Percentiles rank a stretch among this genome's conserved stretches.
These are phyloP conservation scores for Nasua narica DNA, from an alignment of 2,797 vertebrate species.

Conservation along the genomic window DNA sequence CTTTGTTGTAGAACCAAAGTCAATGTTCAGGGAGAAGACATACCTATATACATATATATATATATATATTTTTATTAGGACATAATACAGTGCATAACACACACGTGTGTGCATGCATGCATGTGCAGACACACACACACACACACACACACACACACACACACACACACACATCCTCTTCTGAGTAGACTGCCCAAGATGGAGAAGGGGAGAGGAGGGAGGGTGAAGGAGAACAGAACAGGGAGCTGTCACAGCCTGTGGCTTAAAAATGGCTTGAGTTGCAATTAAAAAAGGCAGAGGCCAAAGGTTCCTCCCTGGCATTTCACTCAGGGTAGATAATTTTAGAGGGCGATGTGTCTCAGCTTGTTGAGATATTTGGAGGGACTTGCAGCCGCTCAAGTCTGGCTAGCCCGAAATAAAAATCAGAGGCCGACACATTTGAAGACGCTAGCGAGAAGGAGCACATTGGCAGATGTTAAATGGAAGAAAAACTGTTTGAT, in stretches of 20 bases:
- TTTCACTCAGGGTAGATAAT: conserved; percentile 71
- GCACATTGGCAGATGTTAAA: background rate
- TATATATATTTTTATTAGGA: background rate
- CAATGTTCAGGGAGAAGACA: background rate
- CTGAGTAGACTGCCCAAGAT: background rate
- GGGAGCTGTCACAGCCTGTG: conserved; percentile 44
- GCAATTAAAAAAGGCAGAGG: conserved; percentile 74
- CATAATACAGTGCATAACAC: background rate
- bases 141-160: background rate
- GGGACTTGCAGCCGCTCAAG: conserved; percentile 64
- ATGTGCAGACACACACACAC: background rate
- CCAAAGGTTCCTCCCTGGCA: conserved; percentile 73
- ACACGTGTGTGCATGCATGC: background rate
- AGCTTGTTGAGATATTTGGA: conserved; percentile 71
- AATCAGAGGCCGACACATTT: conserved; percentile 54
- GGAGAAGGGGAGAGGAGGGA: background rate
- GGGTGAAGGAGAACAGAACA: conserved; percentile 19
- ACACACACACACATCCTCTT: background rate
- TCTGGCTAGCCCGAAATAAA: conserved; percentile 71
- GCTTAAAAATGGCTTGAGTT: conserved; percentile 68
- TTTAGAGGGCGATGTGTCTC: conserved; percentile 72
- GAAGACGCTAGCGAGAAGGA: background rate
- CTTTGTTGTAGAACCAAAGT: background rate
- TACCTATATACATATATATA: background rate
- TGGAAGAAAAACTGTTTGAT: conserved; percentile 47